phyloP scores from a whole-genome alignment of 2,797 vertebrate genomes.

The Typhlichthys eigenmanni region DNA sequence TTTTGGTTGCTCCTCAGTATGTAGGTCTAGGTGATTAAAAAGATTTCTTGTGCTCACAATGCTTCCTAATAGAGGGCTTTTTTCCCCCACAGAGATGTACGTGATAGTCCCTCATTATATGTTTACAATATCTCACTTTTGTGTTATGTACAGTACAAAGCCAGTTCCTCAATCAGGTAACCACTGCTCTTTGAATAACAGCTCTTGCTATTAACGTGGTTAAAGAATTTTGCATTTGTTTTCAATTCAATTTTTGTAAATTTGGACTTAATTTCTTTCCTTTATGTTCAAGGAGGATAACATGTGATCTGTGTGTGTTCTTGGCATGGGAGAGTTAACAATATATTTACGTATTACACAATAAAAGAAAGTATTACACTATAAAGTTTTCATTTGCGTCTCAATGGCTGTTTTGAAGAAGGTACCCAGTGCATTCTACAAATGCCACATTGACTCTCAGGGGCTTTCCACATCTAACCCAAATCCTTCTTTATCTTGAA shows the following conservation, averaged over 20 bases:
- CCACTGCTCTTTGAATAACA: background rate
- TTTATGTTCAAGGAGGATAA: no score
- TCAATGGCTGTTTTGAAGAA: constrained; percentile 33
- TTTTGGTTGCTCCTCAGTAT: constrained; percentile 74
- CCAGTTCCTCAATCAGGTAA: background rate
- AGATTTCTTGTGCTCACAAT: constrained; percentile 51
- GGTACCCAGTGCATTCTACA: constrained; percentile 52
- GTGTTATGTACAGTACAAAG: background rate
- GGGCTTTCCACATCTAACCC: constrained; percentile 79
- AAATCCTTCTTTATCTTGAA: constrained; percentile 85
- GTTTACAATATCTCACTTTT: background rate
- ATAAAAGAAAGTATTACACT: constrained; percentile 2
- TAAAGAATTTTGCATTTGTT: background rate
- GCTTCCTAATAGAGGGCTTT: constrained; percentile 45
- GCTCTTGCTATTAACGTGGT: background rate
- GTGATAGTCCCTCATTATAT: constrained; percentile 16
- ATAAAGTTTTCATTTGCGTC: constrained; percentile 24
- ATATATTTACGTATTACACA: background rate
- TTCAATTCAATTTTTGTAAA: background rate
- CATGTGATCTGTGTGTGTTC: background rate
- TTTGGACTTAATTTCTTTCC: background rate
- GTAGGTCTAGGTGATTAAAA: constrained; percentile 83
- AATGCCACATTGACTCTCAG: constrained; percentile 76
- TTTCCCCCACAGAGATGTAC: constrained; percentile 14
- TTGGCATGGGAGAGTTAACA: background rate